Evolutionary conservation across 2,888 invertebrate genomes (phyloP), one percentile per base, ranked within the genome.

Genomic region (Mimachlamys varia): DNA sequence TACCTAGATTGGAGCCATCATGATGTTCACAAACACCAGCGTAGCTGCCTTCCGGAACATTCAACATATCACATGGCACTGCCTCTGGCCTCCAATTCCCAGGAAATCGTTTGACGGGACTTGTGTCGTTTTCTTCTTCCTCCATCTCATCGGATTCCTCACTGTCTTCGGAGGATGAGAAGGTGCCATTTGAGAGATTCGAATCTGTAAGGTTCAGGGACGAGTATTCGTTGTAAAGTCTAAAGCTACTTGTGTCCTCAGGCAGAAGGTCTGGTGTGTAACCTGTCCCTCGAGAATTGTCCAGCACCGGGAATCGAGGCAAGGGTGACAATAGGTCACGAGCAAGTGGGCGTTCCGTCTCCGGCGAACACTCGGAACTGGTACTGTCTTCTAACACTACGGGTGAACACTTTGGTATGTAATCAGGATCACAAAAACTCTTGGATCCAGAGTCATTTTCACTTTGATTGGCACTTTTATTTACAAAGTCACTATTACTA

Each of bases 31-130:
- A 96, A 88, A 95, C 94, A 22, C 97, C 97, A 93, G 95, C 94
- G 92, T 95, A 97, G 88, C 95, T 96, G 12, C 97, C 97, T 90
- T 97, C 97, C 12, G 95, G 95, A 88, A 96, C 94, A 62, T 92
- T 92, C 89, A 93, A 76, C 3, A 27, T 76, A 15, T 76, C 76
- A 76, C 33, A 4, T 27, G 76, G 27, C 12, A 2, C 22, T 22
- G 22, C 22, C 62, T 17, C n/a, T 62, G 17, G 22, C 15, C 76
- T 27, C 12, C 22, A 10, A 2, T 76, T 76, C 33, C 33, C 76
- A 76, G 27, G 76, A 7, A 76, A 76, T 22, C 76, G 76, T 76
- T 76, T 76, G 27, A 76, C 33, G 10, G 76, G 76, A 33, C 76
- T 76, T 19, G 62, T 22, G 62, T 62, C 62, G 13, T 76, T 76